A percentile compares a stretch with the other conserved stretches of the same genome.
Conservation (phyloP, 2,797 vertebrate genomes). For the Botia kubotai region DNA sequence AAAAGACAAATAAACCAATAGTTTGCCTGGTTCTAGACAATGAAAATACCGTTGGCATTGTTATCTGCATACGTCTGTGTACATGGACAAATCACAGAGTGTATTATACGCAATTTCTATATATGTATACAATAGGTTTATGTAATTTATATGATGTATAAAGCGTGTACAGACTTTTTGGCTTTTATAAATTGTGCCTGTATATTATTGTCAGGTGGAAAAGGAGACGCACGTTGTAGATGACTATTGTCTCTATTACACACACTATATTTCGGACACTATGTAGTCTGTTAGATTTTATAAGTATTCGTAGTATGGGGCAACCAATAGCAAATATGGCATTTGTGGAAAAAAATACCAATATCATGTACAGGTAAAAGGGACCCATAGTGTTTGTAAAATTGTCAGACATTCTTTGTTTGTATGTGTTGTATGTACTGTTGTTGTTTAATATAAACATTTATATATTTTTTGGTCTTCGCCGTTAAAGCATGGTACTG, state of each 20-base stretch:
- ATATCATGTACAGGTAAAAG: constrained; percentile 84
- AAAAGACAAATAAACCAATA: constrained; percentile 61
- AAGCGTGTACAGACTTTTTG: constrained; percentile 89
- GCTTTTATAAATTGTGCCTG: constrained; percentile 95
- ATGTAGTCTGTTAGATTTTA: constrained; percentile 99
- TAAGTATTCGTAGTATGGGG: constrained; percentile 97
- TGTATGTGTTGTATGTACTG: constrained; percentile 99
- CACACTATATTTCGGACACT: constrained; percentile 99
- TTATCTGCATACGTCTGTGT: constrained; percentile 83
- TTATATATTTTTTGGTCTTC: constrained; percentile 99
- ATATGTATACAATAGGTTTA: constrained; percentile 76
- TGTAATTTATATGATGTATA: constrained; percentile 83
- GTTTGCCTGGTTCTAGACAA: constrained; percentile 71
- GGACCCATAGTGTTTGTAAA: constrained; percentile 98
- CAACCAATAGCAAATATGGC: constrained; percentile 90
- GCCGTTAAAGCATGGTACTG: constrained; percentile 97
- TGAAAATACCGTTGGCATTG: constrained; percentile 76
- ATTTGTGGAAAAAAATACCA: constrained; percentile 81
- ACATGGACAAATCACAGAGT: constrained; percentile 83
- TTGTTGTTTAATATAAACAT: constrained; percentile 99
- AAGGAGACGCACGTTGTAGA: constrained; percentile 89
- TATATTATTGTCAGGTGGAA: constrained; percentile 86
- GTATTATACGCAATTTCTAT: constrained; percentile 84
- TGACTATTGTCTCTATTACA: constrained; percentile 98
- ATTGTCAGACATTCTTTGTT: constrained; percentile 98